Evolutionary conservation across 2,797 vertebrate species (phyloP), one percentile per base, ranked within the genome.

Genomic region (Coracias cyanogaster): DNA sequence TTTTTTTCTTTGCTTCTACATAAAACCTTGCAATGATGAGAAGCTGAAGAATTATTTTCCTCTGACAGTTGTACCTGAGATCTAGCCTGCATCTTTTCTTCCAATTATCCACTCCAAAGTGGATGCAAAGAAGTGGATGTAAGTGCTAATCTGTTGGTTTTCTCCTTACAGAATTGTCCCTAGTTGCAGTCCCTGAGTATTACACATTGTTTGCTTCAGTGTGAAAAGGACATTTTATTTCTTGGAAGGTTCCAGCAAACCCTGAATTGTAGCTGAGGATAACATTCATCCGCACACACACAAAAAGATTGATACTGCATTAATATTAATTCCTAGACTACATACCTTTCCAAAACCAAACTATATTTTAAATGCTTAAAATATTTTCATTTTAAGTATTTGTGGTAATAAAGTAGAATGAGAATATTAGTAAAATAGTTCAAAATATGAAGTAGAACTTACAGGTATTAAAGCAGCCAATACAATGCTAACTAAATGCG

Each of bases 401-500:
- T 46, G 13, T 57, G 12, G 19, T 54, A 72, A 41, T 62, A 55
- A 76, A 46, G 16, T 49, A 21, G 46, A 54, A 51, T n/a, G 57
- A 31, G 24, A 43, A 29, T 66, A 11, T 65, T 58, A 54, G 37
- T 58, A 31, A 54, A 77, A n/a, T 29, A 2, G 1, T 66, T 84
- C 5, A 11, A 33, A 62, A 62, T 49, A 46, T 20, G 6, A 65
- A 13, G 26, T 84, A 81, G 29, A 52, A 93, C 95, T 97, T 95
- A 98, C 96, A 80, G 97, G 98, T 46, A 98, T 98, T 12, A 98
- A 3, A 87, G 98, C 98, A 6, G 87, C 74, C 31, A 96, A 90
- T 19, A 95, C 5, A 67, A 98, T 94, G 80, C 97, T 97, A 1
- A 98, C 5, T 62, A 97, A 8, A 9, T 97, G 96, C 37, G 66